phyloP scores from a whole-genome alignment of 2,113 vertebrate genomes.

The Cacatua alba region DNA sequence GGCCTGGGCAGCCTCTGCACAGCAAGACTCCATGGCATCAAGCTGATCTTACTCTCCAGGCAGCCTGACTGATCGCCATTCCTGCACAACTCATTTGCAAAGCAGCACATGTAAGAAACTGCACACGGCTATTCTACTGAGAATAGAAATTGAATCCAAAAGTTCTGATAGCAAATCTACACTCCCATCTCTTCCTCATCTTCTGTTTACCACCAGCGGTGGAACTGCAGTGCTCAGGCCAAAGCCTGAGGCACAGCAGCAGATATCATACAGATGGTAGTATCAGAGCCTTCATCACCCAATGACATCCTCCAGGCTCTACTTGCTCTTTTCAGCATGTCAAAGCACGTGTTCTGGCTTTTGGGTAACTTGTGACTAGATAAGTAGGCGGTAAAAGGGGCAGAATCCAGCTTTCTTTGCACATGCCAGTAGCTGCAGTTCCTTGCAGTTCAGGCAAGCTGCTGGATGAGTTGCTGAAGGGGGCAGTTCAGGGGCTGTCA shows the following conservation, averaged over 20 bases:
- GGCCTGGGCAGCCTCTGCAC: not conserved
- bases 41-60: fast-evolving
- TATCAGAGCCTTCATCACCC: not conserved
- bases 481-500: not conserved
- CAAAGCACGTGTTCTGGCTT: not conserved
- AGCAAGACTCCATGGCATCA: not conserved
- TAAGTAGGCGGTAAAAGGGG: not conserved
- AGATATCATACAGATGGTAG: not conserved
- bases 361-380: not conserved
- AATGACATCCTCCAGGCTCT: not conserved
- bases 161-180: conserved; percentile 15
- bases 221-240: not conserved
- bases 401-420: not conserved
- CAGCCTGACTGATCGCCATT: not conserved
- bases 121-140: not conserved
- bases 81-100: not conserved
- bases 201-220: not conserved
- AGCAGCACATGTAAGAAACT: not conserved
- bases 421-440: not conserved
- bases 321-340: not conserved
- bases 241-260: conserved; percentile 14
- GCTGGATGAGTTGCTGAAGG: not conserved
- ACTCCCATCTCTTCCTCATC: not conserved
- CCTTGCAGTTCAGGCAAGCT: not conserved
- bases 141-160: conserved; percentile 37